Base-by-base conservation (phyloP, 1,140 invertebrate species). In the Andricus grossulariae region DNA sequence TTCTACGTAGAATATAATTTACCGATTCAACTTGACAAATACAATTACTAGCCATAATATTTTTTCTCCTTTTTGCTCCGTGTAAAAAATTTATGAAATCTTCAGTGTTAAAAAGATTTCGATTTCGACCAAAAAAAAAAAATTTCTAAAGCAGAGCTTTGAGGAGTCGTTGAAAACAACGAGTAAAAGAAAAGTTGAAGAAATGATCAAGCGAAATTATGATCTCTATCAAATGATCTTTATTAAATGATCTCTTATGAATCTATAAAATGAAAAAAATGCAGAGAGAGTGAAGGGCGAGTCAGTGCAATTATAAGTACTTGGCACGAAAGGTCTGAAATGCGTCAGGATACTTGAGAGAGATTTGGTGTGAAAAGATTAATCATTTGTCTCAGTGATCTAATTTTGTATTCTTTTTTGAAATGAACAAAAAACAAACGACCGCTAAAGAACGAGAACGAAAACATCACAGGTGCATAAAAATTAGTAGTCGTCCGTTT, bases 261-360 rank as follows among this genome's bases (percentile, higher is more conserved):
- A 66, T 66, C 32, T 66, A 66, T 39, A 66, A n/a, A 66, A 54
- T 1, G 52, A 19, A 54, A 54, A 54, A 19, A 19, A 54, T 54
- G 52, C n/a, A n/a, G 16, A 7, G 10, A n/a, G 32, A 66, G 21
- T 32, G 32, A 45, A 25, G 32, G 32, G 57, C 12, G 32, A 39
- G 21, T 45, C 39, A 66, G 60, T 71, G 75, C 75, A 77, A 77
- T 72, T 73, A 72, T 72, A 77, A 77, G 75, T 77, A 72, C 71
- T 77, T 73, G 71, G 71, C 75, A 77, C 75, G 60, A 50, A 77
- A 39, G 60, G 32, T 66, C 21, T 39, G 60, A 45, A 66, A 66
- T 39, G 60, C 32, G 16, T 66, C 25, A 66, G 25, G 60, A 32
- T 39, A 66, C 57, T 66, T 19, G 57, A 66, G 60, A 66, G 57